These are phyloP conservation scores for Polymixis lichenea DNA, from an alignment of 2,888 invertebrate species.

Conservation along the genomic window DNA sequence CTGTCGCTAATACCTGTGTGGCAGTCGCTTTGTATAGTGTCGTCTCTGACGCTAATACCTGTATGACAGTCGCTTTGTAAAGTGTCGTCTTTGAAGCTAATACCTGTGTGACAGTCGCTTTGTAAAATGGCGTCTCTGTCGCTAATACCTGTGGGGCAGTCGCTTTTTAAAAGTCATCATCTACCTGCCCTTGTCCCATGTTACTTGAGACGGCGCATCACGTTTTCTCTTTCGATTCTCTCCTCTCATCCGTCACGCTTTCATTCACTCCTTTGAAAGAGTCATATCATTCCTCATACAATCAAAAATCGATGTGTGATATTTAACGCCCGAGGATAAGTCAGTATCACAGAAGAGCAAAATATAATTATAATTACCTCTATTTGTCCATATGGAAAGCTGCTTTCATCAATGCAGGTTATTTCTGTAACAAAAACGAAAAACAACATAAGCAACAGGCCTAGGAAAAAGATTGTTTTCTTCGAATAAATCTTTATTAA, in stretches of 20 bases:
- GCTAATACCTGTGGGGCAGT: too few relatives aligned
- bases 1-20: too few relatives aligned
- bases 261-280: too few relatives aligned
- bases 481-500: neutral
- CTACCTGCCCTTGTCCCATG: neutral
- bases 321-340: neutral
- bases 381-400: conserved; percentile 62
- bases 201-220: neutral
- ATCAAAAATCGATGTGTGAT: neutral
- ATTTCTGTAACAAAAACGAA: conserved; percentile 66
- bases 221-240: neutral
- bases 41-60: neutral
- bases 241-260: neutral
- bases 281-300: too few relatives aligned
- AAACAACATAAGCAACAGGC: neutral
- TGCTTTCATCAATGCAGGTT: conserved; percentile 71
- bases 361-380: conserved; percentile 31
- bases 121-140: neutral
- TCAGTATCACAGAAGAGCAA: neutral
- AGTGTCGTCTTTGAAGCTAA: neutral
- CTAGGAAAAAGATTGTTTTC: neutral
- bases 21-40: neutral
- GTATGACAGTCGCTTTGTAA: neutral
- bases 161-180: too few relatives aligned
- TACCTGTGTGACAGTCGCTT: too few relatives aligned